phyloP scores from a whole-genome alignment of 2,797 vertebrate genomes.

The Liasis olivaceus region DNA sequence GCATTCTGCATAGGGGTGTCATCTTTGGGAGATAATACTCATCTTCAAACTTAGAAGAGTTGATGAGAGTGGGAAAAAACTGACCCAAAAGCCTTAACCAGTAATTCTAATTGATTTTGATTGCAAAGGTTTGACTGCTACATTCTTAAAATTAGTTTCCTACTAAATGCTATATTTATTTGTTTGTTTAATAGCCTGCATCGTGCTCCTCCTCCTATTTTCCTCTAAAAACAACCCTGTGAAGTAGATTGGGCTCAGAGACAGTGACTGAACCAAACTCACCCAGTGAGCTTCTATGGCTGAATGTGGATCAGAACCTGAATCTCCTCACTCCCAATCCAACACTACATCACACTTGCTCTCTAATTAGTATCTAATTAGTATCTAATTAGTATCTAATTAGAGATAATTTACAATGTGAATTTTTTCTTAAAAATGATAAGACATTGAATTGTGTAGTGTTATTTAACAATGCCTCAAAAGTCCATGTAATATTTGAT shows the following conservation, averaged over 20 bases:
- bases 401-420: not conserved
- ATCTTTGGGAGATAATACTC: not conserved
- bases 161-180: not conserved
- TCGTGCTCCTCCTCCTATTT: not conserved
- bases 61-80: no score
- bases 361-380: not conserved
- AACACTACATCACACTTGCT: not conserved
- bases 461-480: not conserved
- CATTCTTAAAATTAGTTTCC: not conserved
- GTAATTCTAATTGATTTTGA: not conserved
- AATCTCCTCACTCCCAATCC: not conserved
- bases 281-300: not conserved
- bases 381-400: not conserved
- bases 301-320: not conserved
- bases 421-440: not conserved
- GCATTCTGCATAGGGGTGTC: no score
- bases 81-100: not conserved
- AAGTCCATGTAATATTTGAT: not conserved
- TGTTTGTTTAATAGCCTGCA: not conserved
- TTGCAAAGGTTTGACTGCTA: not conserved
- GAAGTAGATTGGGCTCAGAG: not conserved
- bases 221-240: not conserved
- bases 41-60: not conserved
- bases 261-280: not conserved
- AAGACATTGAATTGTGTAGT: not conserved